A percentile compares a stretch with the other conserved stretches of the same genome.
These are phyloP conservation scores for Anniella stebbinsi DNA, from an alignment of 2,797 vertebrate species.

Conservation along the genomic window DNA sequence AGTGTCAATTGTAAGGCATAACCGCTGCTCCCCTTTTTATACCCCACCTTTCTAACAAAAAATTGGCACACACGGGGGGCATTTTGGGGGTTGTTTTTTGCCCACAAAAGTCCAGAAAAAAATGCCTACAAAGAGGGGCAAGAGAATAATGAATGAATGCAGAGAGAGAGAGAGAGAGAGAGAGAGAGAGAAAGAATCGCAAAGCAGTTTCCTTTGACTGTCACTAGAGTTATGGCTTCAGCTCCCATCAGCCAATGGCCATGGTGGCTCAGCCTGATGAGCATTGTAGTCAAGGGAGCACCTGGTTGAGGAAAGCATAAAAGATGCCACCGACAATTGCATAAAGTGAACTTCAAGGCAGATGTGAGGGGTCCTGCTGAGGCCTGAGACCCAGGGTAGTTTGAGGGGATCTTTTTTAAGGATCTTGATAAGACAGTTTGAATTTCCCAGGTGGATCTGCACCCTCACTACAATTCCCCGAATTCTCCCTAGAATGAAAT, in stretches of 20 bases:
- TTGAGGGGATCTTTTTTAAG: too few species aligned
- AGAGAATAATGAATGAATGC: background rate
- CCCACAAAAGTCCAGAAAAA: background rate
- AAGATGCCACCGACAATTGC: background rate
- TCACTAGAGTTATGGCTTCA: background rate
- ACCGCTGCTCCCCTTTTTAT: background rate
- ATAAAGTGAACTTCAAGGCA: background rate
- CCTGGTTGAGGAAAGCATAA: background rate
- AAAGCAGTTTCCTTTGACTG: background rate
- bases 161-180: too few species aligned
- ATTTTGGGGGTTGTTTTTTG: background rate
- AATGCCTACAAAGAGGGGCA: background rate
- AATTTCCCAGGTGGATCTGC: too few species aligned
- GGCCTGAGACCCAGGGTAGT: background rate
- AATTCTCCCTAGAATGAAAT: too few species aligned
- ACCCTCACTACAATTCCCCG: too few species aligned
- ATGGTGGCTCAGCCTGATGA: too few species aligned
- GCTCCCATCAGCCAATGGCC: too few species aligned
- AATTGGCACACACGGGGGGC: too few species aligned
- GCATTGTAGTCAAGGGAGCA: too few species aligned
- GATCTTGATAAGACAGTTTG: too few species aligned
- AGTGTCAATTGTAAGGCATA: background rate
- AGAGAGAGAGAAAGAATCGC: too few species aligned
- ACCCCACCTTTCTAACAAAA: background rate
- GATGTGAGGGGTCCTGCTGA: background rate